Conservation (phyloP, 2,113 vertebrate genomes). For the Laticauda laticaudata region DNA sequence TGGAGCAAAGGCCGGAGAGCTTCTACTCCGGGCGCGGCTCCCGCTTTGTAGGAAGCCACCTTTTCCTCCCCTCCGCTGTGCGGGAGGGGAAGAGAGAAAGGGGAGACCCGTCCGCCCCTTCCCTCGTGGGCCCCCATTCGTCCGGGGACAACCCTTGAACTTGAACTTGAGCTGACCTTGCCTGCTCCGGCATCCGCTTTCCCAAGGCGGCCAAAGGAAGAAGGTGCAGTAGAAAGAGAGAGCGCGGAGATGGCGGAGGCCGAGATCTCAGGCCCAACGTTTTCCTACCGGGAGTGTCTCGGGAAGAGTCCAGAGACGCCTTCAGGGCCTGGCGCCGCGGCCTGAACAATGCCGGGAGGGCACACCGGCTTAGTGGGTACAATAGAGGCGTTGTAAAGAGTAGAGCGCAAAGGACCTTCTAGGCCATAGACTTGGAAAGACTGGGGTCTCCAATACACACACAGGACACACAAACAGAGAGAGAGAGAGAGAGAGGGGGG, state of each 20-base stretch:
- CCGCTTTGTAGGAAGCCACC: neutral
- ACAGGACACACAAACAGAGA: neutral
- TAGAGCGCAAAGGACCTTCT: neutral
- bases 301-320: too few species aligned
- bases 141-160: constrained; percentile 61
- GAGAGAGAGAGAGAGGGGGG: too few species aligned
- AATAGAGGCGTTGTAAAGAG: neutral
- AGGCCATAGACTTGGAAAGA: neutral
- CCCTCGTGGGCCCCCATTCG: neutral
- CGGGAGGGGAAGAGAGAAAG: neutral
- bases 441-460: neutral
- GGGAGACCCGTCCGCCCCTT: neutral
- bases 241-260: neutral
- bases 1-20: fast-evolving
- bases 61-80: neutral
- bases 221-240: neutral
- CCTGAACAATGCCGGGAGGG: neutral
- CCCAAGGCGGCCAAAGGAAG: neutral
- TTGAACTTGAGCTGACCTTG: constrained; percentile 76
- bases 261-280: neutral
- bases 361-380: neutral
- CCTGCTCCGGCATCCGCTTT: neutral
- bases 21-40: neutral
- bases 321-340: neutral
- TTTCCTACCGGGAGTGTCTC: neutral